phyloP scores from a whole-genome alignment of 2,888 invertebrate species.

The Zhuqinia jingwanae region DNA sequence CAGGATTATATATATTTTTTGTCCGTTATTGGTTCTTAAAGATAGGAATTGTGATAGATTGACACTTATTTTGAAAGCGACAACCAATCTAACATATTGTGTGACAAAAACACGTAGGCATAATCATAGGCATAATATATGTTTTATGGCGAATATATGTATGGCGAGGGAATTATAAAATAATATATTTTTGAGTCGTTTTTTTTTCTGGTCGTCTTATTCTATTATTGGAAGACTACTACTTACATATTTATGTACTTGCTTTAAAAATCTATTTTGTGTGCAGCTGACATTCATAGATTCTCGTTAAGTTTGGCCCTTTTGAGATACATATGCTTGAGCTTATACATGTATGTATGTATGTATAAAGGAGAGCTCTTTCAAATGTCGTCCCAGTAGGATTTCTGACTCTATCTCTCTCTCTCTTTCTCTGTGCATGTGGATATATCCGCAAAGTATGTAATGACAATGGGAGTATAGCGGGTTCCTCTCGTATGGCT shows the following conservation, averaged over 20 bases:
- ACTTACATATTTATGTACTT: constrained; percentile 10
- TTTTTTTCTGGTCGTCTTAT: not conserved
- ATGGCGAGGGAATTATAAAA: not conserved
- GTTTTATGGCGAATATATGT: not conserved
- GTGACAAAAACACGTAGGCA: not conserved
- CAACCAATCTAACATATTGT: constrained; percentile 45
- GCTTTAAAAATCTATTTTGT: constrained; percentile 6
- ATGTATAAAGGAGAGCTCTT: not conserved
- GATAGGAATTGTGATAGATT: constrained; percentile 54
- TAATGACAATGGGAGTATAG: constrained; percentile 20
- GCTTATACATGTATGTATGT: too few relatives aligned
- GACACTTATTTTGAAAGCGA: constrained; percentile 43
- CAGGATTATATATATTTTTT: constrained; percentile 62
- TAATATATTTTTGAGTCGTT: not conserved
- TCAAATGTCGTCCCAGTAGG: constrained; percentile 19
- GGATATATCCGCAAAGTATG: not conserved
- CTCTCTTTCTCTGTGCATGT: not conserved
- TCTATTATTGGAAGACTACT: constrained; percentile 39
- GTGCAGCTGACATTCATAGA: constrained; percentile 60
- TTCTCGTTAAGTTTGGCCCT: constrained; percentile 3
- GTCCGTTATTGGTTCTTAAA: constrained; percentile 59
- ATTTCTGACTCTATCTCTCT: too few relatives aligned
- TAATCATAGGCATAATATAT: not conserved
- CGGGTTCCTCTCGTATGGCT: constrained; percentile 11
- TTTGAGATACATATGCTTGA: constrained; percentile 16